Conservation (phyloP, 1,140 invertebrate genomes). For the Uloborus diversus region DNA sequence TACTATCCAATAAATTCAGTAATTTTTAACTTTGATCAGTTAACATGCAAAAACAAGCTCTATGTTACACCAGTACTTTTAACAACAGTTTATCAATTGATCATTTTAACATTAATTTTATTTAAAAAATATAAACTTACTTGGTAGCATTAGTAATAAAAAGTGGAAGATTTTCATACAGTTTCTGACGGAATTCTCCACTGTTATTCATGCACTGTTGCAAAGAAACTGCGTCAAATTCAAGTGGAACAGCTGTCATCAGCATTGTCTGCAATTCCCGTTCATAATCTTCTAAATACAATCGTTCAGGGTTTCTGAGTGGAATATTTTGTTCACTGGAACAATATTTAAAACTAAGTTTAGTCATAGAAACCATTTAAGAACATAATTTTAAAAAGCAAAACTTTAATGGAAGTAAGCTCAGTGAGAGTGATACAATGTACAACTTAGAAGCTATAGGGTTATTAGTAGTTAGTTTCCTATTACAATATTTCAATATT, state of each 20-base stretch:
- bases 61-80: too few relatives aligned
- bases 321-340: conserved; percentile 50
- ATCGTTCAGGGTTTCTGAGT: conserved; percentile 15
- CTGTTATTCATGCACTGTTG: neutral
- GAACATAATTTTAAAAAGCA: neutral
- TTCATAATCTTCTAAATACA: conserved; percentile 28
- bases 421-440: too few relatives aligned
- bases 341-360: too few relatives aligned
- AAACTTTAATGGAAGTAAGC: too few relatives aligned
- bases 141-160: conserved; percentile 32
- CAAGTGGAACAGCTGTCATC: neutral
- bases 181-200: conserved; percentile 6
- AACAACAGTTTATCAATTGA: neutral
- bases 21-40: neutral
- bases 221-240: conserved; percentile 8
- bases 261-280: neutral
- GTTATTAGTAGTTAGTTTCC: too few relatives aligned
- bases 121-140: neutral
- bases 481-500: too few relatives aligned
- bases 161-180: neutral
- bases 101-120: neutral
- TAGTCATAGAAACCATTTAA: neutral
- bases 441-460: too few relatives aligned
- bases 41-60: neutral
- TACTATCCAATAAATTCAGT: neutral